Conservation (phyloP, 2,113 vertebrate genomes). For the Eclectus roratus region DNA sequence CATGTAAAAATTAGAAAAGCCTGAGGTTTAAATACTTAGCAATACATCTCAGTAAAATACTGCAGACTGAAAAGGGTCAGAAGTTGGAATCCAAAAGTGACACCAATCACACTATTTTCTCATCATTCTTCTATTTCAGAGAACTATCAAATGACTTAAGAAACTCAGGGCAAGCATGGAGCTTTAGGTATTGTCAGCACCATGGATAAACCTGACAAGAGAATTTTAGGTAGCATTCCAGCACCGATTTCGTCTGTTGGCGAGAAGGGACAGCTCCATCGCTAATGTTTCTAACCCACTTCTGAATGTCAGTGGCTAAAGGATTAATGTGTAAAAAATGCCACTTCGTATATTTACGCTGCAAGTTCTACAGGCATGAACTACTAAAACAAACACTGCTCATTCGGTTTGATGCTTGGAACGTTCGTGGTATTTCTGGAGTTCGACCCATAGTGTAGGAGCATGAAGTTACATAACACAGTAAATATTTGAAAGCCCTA, state of each 20-base stretch:
- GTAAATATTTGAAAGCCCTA: neutral
- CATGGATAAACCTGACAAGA: neutral
- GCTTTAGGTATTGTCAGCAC: neutral
- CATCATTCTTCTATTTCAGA: neutral
- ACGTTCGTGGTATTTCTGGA: neutral
- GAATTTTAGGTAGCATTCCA: neutral
- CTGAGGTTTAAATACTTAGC: neutral
- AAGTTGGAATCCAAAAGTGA: neutral
- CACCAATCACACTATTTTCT: neutral
- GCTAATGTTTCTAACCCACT: neutral
- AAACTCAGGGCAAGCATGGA: neutral
- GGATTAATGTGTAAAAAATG: neutral
- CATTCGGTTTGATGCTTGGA: neutral
- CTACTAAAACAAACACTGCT: neutral
- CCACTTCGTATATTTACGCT: neutral
- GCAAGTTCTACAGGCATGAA: neutral
- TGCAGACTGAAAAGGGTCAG: neutral
- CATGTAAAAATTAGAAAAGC: neutral
- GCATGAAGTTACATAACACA: neutral
- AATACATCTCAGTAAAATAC: neutral
- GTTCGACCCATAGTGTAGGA: neutral
- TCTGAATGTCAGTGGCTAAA: neutral
- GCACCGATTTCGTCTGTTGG: neutral
- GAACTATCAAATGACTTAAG: neutral
- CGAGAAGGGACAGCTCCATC: neutral